Percentiles rank a stretch among this genome's conserved stretches.
Conservation (phyloP, 2,888 invertebrate species). For the Penaeus monodon region DNA sequence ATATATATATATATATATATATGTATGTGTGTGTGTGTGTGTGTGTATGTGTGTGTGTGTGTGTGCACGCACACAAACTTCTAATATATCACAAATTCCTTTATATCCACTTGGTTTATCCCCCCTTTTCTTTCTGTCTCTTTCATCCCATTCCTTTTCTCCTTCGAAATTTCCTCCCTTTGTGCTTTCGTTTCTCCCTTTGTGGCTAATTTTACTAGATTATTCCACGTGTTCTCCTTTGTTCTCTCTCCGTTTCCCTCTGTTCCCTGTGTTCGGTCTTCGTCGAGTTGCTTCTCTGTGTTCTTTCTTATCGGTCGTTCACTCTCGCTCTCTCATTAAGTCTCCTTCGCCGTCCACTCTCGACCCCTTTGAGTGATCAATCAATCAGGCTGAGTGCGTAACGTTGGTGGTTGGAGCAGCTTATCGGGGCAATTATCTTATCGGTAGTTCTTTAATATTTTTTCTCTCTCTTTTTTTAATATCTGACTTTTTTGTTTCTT, state of each 20-base stretch:
- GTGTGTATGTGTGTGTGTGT: not conserved
- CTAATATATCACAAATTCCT: not conserved
- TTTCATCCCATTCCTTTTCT: not conserved
- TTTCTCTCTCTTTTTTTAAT: no score
- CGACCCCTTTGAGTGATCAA: no score
- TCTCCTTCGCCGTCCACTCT: no score
- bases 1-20: not conserved
- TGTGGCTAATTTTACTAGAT: not conserved
- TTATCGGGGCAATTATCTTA: no score
- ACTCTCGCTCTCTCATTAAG: no score
- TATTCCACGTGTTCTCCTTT: not conserved
- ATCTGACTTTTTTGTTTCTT: no score
- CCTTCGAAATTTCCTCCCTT: not conserved
- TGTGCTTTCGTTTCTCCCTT: not conserved
- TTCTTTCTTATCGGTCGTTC: no score
- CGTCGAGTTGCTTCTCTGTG: not conserved
- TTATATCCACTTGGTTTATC: not conserved
- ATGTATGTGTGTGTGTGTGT: not conserved
- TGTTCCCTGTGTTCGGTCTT: slow-evolving; percentile 1
- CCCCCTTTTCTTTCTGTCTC: not conserved
- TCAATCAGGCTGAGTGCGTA: no score
- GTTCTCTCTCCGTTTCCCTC: not conserved
- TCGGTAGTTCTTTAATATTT: no score
- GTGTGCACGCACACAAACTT: not conserved
- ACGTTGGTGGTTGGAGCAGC: no score